phyloP scores from a whole-genome alignment of 2,113 vertebrate species.

The Campylomormyrus numenius region DNA sequence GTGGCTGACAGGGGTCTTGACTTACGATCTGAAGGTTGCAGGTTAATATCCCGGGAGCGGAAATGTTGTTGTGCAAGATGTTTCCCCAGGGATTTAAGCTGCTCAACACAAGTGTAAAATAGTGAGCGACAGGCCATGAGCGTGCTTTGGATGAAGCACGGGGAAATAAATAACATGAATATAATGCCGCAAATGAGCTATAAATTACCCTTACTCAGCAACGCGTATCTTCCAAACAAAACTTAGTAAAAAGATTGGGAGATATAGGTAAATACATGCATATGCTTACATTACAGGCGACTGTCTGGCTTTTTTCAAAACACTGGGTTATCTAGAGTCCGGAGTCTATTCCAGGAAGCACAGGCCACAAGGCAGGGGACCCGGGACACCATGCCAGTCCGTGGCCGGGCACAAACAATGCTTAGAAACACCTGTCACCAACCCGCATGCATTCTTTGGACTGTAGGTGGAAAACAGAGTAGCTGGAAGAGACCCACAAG shows the following conservation, averaged over 20 bases:
- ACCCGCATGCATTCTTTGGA: background rate
- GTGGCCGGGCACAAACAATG: background rate
- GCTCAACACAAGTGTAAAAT: background rate
- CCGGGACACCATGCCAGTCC: background rate
- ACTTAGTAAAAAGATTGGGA: background rate
- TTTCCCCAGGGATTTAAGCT: background rate
- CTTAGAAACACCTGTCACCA: background rate
- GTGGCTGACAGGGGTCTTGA: background rate
- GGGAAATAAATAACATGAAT: background rate
- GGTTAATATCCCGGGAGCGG: background rate
- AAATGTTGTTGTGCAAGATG: background rate
- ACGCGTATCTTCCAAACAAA: background rate
- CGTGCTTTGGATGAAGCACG: background rate
- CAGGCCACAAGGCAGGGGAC: background rate
- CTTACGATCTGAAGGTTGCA: background rate
- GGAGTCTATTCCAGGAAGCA: background rate
- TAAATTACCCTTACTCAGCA: background rate
- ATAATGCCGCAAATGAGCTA: background rate
- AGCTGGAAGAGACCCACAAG: background rate
- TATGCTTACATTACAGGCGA: background rate
- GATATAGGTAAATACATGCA: background rate
- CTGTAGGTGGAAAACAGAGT: background rate
- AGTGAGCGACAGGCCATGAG: background rate
- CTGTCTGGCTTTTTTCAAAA: background rate
- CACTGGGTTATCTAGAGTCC: background rate